phyloP scores from a whole-genome alignment of 2,888 invertebrate species.

The Glaucopsyche alexis region DNA sequence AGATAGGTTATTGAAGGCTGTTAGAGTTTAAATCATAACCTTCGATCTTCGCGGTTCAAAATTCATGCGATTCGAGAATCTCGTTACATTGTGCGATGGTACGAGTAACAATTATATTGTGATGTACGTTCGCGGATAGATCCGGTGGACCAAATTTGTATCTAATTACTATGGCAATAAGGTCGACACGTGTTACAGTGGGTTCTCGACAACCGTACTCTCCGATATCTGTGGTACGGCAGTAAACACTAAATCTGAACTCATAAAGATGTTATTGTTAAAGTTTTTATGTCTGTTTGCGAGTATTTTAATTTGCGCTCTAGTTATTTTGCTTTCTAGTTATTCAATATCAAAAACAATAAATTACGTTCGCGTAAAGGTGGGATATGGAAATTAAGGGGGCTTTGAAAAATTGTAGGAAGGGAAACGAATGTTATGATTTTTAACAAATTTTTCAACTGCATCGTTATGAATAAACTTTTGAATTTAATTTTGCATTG shows the following conservation, averaged over 20 bases:
- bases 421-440: no score
- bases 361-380: no score
- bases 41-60: not conserved
- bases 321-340: constrained; percentile 12
- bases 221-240: constrained; percentile 7
- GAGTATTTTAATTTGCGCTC: constrained; percentile 2
- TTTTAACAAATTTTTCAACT: no score
- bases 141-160: not conserved
- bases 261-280: constrained; percentile 16
- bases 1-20: no score
- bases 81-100: not conserved
- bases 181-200: not conserved
- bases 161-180: not conserved
- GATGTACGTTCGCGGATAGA: not conserved
- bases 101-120: not conserved
- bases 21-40: not conserved
- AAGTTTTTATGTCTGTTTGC: constrained; percentile 15
- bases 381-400: no score
- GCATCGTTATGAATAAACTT: no score
- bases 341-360: not conserved
- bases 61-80: not conserved
- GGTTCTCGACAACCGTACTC: not conserved
- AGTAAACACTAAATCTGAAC: constrained; percentile 18
- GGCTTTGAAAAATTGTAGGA: no score
- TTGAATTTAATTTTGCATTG: no score